Conservation (phyloP, 2,113 vertebrate species). For the Ailuropoda melanoleuca region DNA sequence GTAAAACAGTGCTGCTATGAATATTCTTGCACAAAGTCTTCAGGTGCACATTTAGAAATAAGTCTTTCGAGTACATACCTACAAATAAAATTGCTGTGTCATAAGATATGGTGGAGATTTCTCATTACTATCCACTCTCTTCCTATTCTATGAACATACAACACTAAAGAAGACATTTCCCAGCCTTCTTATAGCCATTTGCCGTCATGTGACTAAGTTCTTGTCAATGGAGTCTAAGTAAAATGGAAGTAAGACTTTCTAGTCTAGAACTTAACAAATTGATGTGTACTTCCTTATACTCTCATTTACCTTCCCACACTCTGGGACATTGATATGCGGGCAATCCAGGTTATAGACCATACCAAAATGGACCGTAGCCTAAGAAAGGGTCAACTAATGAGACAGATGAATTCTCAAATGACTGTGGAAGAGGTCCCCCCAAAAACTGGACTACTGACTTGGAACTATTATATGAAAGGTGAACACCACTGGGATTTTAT, state of each 20-base stretch:
- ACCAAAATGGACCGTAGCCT: not conserved
- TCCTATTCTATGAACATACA: not conserved
- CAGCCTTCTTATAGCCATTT: not conserved
- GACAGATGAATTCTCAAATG: not conserved
- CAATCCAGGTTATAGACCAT: not conserved
- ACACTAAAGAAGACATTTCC: not conserved
- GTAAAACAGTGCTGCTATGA: not conserved
- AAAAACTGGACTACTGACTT: not conserved
- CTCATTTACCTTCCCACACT: not conserved
- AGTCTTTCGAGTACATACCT: not conserved
- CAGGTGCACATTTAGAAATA: not conserved
- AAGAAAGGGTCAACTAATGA: not conserved
- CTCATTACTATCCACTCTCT: not conserved
- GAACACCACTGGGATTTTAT: not conserved
- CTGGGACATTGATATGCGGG: not conserved
- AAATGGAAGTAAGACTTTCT: not conserved
- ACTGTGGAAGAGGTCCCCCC: not conserved
- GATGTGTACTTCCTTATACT: not conserved
- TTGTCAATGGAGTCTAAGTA: not conserved
- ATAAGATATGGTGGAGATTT: not conserved
- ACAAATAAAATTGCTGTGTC: not conserved
- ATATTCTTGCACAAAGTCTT: not conserved
- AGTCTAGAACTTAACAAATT: not conserved
- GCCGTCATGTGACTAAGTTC: not conserved
- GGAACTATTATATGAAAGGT: not conserved